A percentile compares a stretch with the other conserved stretches of the same genome.
Conservation (phyloP, 2,113 vertebrate genomes). For the Pollachius pollachius region DNA sequence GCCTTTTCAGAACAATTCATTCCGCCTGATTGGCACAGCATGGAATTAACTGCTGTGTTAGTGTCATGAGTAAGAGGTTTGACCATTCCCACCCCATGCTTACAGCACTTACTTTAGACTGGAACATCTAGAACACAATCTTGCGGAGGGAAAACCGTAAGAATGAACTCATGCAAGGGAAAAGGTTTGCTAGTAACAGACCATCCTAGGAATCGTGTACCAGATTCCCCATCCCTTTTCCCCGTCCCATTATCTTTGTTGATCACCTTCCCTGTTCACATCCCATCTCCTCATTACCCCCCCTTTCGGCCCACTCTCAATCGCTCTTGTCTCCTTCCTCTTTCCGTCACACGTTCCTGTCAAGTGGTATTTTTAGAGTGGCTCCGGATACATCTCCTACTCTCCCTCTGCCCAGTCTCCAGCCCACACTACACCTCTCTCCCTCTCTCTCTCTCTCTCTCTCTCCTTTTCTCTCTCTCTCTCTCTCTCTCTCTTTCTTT, state of each 20-base stretch:
- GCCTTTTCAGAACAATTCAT: no score
- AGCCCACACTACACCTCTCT: constrained; percentile 31
- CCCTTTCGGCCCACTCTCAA: constrained; percentile 36
- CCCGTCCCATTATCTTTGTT: background rate
- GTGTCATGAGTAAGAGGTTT: no score
- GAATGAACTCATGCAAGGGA: no score
- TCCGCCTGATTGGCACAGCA: no score
- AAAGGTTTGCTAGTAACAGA: no score
- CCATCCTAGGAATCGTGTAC: no score
- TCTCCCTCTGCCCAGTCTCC: constrained; percentile 39
- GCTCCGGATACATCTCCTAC: constrained; percentile 51
- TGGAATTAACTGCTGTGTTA: no score
- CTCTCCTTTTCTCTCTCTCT: background rate
- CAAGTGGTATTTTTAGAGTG: constrained; percentile 62
- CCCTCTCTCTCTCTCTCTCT: background rate
- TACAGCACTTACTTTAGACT: no score
- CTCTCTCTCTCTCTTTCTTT: constrained; percentile 6
- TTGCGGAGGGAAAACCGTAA: no score
- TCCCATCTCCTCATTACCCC: constrained; percentile 10
- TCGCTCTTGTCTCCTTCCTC: constrained; percentile 43
- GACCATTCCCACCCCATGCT: no score
- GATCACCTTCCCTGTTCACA: background rate
- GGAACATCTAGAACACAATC: no score
- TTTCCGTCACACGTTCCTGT: constrained; percentile 44
- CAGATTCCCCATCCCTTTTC: no score